Conservation (phyloP, 2,113 vertebrate species). For the Setophaga coronata region DNA sequence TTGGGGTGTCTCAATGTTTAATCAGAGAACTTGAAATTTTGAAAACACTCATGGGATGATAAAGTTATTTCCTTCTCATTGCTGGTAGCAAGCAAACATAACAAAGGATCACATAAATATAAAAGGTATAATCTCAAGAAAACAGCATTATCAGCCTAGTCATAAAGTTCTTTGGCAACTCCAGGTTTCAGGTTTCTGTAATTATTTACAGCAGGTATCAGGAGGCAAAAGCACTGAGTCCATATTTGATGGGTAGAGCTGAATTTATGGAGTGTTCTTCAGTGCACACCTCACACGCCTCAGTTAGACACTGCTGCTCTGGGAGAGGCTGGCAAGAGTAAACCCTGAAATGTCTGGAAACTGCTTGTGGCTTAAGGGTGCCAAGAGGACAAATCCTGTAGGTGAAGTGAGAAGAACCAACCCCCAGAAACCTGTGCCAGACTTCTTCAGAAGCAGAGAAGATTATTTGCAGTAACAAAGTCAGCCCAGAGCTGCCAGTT, state of each 20-base stretch:
- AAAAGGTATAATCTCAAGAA: not conserved
- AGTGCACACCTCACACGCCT: not conserved
- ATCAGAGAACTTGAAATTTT: not conserved
- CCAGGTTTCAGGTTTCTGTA: not conserved
- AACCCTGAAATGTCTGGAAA: not conserved
- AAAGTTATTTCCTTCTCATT: not conserved
- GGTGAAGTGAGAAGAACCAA: not conserved
- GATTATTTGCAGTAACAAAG: not conserved
- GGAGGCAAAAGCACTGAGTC: not conserved
- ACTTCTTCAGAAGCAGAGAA: not conserved
- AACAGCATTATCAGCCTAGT: not conserved
- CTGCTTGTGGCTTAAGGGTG: not conserved
- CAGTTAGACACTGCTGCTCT: rapidly evolving
- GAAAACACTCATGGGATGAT: not conserved
- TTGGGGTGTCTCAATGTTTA: not conserved
- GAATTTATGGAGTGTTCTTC: not conserved
- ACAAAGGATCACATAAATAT: not conserved
- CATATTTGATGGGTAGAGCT: not conserved
- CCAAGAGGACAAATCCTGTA: not conserved
- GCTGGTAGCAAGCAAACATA: not conserved
- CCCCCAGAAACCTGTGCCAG: not conserved
- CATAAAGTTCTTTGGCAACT: not conserved
- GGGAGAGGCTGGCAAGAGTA: not conserved
- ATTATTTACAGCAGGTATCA: not conserved
- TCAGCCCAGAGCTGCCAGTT: rapidly evolving